Evolutionary conservation across 1,140 invertebrate genomes (phyloP).

Genomic region (Cyclargus thomasi): DNA sequence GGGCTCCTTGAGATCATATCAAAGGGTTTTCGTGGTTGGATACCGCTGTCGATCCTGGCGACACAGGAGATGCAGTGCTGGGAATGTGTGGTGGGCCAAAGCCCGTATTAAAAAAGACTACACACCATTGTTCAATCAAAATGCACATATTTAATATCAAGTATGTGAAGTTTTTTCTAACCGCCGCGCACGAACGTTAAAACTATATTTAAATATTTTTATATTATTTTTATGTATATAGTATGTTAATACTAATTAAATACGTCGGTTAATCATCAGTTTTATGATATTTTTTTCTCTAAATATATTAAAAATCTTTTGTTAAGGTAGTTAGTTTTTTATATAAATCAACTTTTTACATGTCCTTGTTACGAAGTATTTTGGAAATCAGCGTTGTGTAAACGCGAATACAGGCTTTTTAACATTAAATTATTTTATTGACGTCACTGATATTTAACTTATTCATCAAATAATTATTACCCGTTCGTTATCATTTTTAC

Average conservation of each 20-base stretch:
- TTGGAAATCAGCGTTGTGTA: not conserved
- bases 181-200: not conserved
- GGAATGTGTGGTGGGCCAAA: too few species aligned
- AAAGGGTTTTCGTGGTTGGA: too few species aligned
- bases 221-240: not conserved
- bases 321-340: not conserved
- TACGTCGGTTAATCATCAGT: not conserved
- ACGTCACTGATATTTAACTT: not conserved
- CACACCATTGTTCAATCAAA: too few species aligned
- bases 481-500: not conserved
- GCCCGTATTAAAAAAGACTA: too few species aligned
- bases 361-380: not conserved
- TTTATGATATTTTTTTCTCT: not conserved
- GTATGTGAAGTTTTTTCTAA: not conserved
- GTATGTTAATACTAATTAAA: not conserved
- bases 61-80: too few species aligned
- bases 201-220: not conserved
- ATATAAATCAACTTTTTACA: constrained; percentile 1
- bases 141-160: not conserved
- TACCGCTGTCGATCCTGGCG: too few species aligned
- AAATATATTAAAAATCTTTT: not conserved
- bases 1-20: too few species aligned
- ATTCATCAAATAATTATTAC: not conserved
- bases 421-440: not conserved
- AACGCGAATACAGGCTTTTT: not conserved